Conservation (phyloP, 2,797 vertebrate species). For the Characodon lateralis region DNA sequence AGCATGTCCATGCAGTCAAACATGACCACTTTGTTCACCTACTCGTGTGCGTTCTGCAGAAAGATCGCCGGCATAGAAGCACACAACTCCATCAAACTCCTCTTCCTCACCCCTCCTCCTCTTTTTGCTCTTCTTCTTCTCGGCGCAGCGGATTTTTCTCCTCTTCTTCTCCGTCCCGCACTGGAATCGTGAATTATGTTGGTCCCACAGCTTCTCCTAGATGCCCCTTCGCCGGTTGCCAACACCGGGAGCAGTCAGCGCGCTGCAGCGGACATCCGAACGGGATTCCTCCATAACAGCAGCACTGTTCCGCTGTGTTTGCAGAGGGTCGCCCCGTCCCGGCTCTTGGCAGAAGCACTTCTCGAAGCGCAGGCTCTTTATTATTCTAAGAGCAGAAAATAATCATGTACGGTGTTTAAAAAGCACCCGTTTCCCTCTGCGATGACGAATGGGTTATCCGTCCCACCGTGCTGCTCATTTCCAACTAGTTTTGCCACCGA, state of each 20-base stretch:
- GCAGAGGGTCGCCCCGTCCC: conserved; percentile 31
- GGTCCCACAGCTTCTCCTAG: conserved; percentile 86
- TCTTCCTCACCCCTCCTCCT: conserved; percentile 58
- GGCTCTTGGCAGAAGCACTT: conserved; percentile 11
- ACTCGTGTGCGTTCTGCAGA: conserved; percentile 63
- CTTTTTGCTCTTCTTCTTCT: conserved; percentile 41
- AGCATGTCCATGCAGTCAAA: conserved; percentile 99
- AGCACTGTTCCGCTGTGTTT: conserved; percentile 34
- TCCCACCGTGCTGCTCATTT: conserved; percentile 90
- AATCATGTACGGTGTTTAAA: conserved; percentile 43
- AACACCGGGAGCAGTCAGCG: conserved; percentile 79
- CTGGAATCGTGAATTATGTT: conserved; percentile 92
- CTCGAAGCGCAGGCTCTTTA: conserved; percentile 13
- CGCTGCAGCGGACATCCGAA: conserved; percentile 38
- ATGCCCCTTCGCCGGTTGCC: conserved; percentile 86
- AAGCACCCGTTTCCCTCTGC: conserved; percentile 73
- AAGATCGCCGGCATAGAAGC: conserved; percentile 86
- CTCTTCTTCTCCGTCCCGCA: conserved; percentile 88
- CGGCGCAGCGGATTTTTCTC: conserved; percentile 42
- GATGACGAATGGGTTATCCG: conserved; percentile 87
- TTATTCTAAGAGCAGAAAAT: conserved; percentile 29
- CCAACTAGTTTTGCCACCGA: conserved; percentile 92
- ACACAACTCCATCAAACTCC: conserved; percentile 98
- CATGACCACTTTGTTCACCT: conserved; percentile 84
- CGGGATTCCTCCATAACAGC: conserved; percentile 26